Conservation (phyloP, 2,113 vertebrate species). For the Calcarius ornatus region DNA sequence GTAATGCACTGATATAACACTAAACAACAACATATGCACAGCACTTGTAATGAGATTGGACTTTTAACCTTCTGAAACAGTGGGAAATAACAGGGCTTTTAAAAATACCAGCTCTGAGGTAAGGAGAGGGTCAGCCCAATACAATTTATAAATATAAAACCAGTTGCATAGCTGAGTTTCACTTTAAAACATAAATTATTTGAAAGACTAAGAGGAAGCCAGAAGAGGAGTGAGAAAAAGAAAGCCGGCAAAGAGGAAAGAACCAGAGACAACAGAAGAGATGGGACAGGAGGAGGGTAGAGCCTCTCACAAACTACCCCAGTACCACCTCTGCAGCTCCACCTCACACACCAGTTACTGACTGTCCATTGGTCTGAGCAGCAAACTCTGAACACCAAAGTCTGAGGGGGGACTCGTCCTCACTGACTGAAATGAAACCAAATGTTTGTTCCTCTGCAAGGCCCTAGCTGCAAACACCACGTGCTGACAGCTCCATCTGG, state of each 20-base stretch:
- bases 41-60: conserved; percentile 58
- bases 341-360: not conserved
- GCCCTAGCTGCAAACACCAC: not conserved
- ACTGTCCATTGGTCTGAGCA: not conserved
- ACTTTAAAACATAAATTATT: conserved; percentile 6
- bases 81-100: conserved; percentile 39
- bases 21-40: conserved; percentile 56
- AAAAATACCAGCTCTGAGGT: conserved; percentile 66
- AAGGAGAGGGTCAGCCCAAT: conserved; percentile 59
- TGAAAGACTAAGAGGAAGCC: conserved; percentile 1
- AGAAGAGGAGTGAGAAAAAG: not conserved
- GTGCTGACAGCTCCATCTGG: not conserved
- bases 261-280: not conserved
- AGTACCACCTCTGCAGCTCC: not conserved
- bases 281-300: not conserved
- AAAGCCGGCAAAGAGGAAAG: not conserved
- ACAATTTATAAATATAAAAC: conserved; percentile 40
- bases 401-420: not conserved
- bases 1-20: not conserved
- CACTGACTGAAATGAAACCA: not conserved
- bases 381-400: not conserved
- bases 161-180: conserved; percentile 15
- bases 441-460: not conserved
- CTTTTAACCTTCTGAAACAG: conserved; percentile 62
- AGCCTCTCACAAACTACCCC: not conserved